phyloP scores from a whole-genome alignment of 1,140 invertebrate genomes.

The Drosophila busckii region DNA sequence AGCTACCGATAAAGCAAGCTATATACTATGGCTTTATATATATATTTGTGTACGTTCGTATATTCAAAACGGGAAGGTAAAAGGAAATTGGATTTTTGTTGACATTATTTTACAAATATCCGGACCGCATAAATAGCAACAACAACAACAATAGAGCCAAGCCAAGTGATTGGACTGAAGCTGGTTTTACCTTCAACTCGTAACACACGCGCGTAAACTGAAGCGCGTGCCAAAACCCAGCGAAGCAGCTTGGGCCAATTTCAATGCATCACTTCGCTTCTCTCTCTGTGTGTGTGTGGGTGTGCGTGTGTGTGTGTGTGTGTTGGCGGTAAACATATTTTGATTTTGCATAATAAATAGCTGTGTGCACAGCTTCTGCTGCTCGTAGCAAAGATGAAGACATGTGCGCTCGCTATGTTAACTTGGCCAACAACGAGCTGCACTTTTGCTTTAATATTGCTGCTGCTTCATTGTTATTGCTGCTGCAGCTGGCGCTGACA shows the following conservation, averaged over 20 bases:
- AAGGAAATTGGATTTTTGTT: conserved; percentile 78
- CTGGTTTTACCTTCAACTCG: no score
- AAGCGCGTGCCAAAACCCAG: neutral
- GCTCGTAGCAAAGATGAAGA: conserved; percentile 11
- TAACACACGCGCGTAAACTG: no score
- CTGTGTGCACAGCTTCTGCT: conserved; percentile 17
- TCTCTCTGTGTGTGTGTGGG: neutral
- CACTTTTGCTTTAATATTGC: conserved; percentile 8
- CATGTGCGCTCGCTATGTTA: no score
- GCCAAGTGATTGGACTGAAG: no score
- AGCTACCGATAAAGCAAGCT: no score
- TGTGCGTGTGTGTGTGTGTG: conserved; percentile 4
- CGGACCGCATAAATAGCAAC: conserved; percentile 42
- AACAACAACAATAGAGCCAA: no score
- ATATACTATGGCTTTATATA: no score
- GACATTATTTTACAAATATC: conserved; percentile 75
- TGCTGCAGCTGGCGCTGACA: neutral
- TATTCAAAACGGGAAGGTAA: conserved; percentile 67
- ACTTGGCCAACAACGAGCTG: no score
- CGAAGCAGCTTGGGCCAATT: conserved; percentile 26
- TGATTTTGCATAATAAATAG: conserved; percentile 61
- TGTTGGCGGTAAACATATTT: conserved; percentile 26
- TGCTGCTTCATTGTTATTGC: conserved; percentile 5
- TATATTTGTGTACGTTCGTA: no score
- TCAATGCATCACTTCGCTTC: conserved; percentile 3